Percentiles rank a stretch among this genome's conserved stretches.
phyloP scores from a whole-genome alignment of 2,888 invertebrate species.

The Caenorhabditis sp. region DNA sequence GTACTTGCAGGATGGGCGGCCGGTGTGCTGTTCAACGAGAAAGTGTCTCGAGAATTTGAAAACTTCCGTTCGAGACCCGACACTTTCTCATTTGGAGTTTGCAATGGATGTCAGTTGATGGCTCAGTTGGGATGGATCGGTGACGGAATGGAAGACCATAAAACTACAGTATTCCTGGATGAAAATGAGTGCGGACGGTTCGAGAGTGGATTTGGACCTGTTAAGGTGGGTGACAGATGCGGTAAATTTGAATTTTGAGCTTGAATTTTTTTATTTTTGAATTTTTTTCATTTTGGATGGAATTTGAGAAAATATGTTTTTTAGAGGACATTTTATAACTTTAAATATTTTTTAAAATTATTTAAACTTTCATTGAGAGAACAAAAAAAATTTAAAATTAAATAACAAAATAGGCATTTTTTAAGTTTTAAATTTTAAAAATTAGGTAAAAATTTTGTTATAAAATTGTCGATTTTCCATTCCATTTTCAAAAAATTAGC shows the following conservation, averaged over 20 bases:
- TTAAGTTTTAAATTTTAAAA: too few species aligned
- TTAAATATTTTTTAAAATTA: background rate
- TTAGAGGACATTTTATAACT: background rate
- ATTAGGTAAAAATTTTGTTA: too few species aligned
- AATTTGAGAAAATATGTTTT: too few species aligned
- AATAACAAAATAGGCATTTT: background rate
- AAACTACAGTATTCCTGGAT: conserved; percentile 85
- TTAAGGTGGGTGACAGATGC: conserved; percentile 84
- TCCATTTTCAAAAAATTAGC: too few species aligned
- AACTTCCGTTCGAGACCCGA: conserved; percentile 88
- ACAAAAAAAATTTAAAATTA: background rate
- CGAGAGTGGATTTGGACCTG: conserved; percentile 90
- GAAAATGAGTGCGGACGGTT: conserved; percentile 94
- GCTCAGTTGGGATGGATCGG: conserved; percentile 92
- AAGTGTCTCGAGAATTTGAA: conserved; percentile 89
- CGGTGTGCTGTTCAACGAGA: conserved; percentile 86
- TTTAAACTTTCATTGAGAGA: background rate
- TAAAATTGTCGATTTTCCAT: too few species aligned
- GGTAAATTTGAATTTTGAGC: too few species aligned
- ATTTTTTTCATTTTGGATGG: too few species aligned
- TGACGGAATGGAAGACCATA: conserved; percentile 43
- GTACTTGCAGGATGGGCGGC: conserved; percentile 49
- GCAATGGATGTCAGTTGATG: conserved; percentile 98
- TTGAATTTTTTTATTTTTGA: too few species aligned
- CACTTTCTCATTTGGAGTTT: conserved; percentile 97